These are phyloP conservation scores for Eulimnadia texana DNA, from an alignment of 1,140 invertebrate genomes.

Conservation along the genomic window DNA sequence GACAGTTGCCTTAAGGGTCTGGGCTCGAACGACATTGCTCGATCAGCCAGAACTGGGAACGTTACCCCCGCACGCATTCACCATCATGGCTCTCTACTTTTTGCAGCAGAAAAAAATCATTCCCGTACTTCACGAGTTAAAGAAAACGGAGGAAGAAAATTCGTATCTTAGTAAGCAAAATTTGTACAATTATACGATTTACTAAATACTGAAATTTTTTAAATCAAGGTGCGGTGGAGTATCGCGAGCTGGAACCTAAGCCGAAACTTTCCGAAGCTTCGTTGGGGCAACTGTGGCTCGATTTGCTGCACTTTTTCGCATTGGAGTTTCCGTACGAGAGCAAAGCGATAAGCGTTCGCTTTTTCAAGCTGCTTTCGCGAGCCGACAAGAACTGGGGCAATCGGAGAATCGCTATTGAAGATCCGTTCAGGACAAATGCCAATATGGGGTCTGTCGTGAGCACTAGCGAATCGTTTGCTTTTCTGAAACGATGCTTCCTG, in stretches of 20 bases:
- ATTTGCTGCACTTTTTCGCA: constrained; percentile 32
- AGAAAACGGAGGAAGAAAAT: constrained; percentile 7
- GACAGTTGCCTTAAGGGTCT: not conserved
- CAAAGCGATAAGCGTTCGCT: constrained; percentile 29
- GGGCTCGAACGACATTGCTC: not conserved
- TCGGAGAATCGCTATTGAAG: constrained; percentile 36
- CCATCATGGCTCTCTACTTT: constrained; percentile 9
- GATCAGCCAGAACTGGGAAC: constrained; percentile 7
- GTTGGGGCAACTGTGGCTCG: constrained; percentile 32
- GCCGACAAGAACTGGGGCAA: constrained; percentile 32
- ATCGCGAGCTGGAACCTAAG: too few species aligned
- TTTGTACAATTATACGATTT: too few species aligned
- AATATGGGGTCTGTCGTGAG: not conserved
- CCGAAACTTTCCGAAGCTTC: not conserved
- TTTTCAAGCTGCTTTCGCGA: constrained; percentile 23
- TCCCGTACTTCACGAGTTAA: constrained; percentile 4
- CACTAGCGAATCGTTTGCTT: constrained; percentile 30
- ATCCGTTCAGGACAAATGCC: constrained; percentile 2
- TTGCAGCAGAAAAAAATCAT: constrained; percentile 6
- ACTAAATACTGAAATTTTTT: not conserved
- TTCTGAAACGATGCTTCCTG: constrained; percentile 31
- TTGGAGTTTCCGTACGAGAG: constrained; percentile 29
- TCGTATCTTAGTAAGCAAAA: constrained; percentile 1
- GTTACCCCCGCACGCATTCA: constrained; percentile 5
- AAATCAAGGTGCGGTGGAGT: not conserved